phyloP scores from a whole-genome alignment of 2,797 vertebrate species.

The Acomys russatus region DNA sequence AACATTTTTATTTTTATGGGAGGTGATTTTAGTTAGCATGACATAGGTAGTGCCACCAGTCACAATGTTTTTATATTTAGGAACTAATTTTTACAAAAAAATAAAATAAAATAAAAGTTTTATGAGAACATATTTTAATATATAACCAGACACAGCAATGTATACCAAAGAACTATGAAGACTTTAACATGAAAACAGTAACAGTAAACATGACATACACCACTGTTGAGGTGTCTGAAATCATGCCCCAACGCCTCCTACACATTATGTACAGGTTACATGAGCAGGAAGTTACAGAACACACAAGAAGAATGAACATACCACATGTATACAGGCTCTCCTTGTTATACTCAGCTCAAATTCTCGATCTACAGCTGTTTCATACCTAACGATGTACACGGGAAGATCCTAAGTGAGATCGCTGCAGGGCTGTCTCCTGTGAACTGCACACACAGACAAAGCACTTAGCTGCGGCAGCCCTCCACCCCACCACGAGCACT shows the following conservation, averaged over 20 bases:
- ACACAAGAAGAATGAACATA: neutral
- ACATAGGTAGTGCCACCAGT: neutral
- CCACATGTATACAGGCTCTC: neutral
- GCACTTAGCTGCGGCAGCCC: neutral
- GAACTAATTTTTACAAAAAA: slow-evolving; percentile 55
- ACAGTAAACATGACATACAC: neutral
- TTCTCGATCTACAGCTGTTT: neutral
- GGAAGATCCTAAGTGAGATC: slow-evolving; percentile 8
- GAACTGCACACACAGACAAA: neutral
- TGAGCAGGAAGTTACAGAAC: neutral
- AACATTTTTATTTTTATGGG: slow-evolving; percentile 4
- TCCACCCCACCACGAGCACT: neutral
- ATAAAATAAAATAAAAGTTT: slow-evolving; percentile 19
- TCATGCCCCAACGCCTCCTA: neutral
- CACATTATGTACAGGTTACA: neutral
- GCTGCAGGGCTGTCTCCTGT: neutral
- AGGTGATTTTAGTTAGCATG: neutral
- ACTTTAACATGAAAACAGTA: neutral
- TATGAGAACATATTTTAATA: slow-evolving; percentile 57
- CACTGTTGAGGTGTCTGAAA: neutral
- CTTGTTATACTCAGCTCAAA: slow-evolving; percentile 45
- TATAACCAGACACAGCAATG: slow-evolving; percentile 11
- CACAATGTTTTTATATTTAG: slow-evolving; percentile 36
- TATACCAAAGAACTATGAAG: slow-evolving; percentile 12
- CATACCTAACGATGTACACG: neutral